These are phyloP conservation scores for Poeciliopsis turrubarensis DNA, from an alignment of 2,113 vertebrate species.

Conservation along the genomic window DNA sequence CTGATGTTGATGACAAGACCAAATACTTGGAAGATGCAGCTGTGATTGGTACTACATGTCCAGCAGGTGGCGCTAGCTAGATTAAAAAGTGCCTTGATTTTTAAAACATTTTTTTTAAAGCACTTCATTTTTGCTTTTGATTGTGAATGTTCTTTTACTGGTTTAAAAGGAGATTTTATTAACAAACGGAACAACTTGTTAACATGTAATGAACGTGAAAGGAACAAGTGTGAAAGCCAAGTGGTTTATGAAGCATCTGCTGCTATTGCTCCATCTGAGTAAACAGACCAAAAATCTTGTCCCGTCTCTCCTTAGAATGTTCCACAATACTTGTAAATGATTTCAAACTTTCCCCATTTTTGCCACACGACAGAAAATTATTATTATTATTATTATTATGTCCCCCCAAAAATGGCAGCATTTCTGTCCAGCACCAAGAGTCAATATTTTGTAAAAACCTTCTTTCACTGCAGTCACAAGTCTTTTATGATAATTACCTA, in stretches of 20 bases:
- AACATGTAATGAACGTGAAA: neutral
- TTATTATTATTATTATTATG: too few relatives aligned
- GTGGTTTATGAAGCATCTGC: neutral
- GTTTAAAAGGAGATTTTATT: neutral
- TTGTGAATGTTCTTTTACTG: neutral
- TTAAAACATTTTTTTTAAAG: neutral
- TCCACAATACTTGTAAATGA: neutral
- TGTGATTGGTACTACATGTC: neutral
- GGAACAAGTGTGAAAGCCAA: neutral
- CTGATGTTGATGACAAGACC: neutral
- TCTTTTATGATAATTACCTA: too few relatives aligned
- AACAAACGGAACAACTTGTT: neutral
- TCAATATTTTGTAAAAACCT: too few relatives aligned
- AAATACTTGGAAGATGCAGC: neutral
- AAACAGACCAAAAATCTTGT: neutral
- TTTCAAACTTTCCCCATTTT: too few relatives aligned
- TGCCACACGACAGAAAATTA: too few relatives aligned
- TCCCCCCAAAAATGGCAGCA: too few relatives aligned
- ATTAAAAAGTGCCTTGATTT: constrained; percentile 23
- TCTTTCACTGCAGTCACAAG: too few relatives aligned
- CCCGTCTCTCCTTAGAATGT: neutral
- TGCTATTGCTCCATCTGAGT: neutral
- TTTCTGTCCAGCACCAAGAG: too few relatives aligned
- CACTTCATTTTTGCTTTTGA: neutral
- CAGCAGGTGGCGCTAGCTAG: constrained; percentile 45